These are phyloP conservation scores for Enteromius fasciolatus DNA, from an alignment of 2,797 vertebrate genomes.

Conservation along the genomic window DNA sequence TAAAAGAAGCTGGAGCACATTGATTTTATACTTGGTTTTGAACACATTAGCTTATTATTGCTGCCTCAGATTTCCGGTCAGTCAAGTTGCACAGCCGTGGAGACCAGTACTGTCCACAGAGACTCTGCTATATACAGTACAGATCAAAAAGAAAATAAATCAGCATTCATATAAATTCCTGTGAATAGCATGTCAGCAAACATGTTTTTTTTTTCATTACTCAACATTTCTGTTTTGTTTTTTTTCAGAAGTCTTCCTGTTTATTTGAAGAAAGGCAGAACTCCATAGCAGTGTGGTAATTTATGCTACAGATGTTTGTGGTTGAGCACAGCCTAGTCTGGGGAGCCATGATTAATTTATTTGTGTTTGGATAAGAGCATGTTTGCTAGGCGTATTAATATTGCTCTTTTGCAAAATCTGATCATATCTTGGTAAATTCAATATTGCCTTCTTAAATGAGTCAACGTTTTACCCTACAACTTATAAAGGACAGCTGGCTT, in stretches of 20 bases:
- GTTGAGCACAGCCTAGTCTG: constrained; percentile 60
- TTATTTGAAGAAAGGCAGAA: constrained; percentile 57
- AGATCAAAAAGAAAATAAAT: neutral
- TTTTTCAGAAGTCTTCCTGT: constrained; percentile 41
- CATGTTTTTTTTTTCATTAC: constrained; percentile 8
- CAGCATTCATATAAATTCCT: neutral
- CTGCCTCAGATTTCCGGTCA: neutral
- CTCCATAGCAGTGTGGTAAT: constrained; percentile 61
- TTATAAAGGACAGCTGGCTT: constrained; percentile 60
- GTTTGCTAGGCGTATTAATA: constrained; percentile 71
- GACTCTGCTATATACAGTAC: neutral
- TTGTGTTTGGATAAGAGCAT: constrained; percentile 72
- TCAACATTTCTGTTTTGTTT: constrained; percentile 3
- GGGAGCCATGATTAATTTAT: constrained; percentile 74
- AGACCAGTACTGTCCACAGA: constrained; percentile 15
- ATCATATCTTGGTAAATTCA: constrained; percentile 71
- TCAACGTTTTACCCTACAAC: constrained; percentile 58
- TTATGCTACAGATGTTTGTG: constrained; percentile 74
- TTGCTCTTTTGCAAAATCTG: constrained; percentile 72
- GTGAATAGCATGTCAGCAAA: constrained; percentile 16
- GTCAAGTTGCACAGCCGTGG: neutral
- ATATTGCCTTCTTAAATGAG: constrained; percentile 71
- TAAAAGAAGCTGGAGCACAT: constrained; percentile 35
- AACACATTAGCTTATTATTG: neutral
- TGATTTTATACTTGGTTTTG: constrained; percentile 28